Evolutionary conservation across 2,113 vertebrate species (phyloP), one percentile per base, ranked within the genome.

Genomic region (Micronisus gabar): DNA sequence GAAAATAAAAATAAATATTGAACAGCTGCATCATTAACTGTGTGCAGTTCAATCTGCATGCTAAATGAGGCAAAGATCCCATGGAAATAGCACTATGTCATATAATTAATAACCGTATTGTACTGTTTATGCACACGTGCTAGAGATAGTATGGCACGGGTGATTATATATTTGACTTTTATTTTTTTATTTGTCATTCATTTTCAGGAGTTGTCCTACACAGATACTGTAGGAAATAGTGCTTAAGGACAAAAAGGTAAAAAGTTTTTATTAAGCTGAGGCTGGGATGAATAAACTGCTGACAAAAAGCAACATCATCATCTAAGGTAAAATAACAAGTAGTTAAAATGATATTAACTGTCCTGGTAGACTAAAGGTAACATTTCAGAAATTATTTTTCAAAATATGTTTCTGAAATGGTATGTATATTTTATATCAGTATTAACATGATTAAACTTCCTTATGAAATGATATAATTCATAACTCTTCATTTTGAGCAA

Each of bases 1-100:
- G 40, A 88, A 93, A 88, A 91, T 91, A 88, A 86, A 93, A 96
- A 88, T 82, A 95, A 93, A 91, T 86, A 93, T 62, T 82, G 56
- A 96, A 89, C 85, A 86, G 67, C 81, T 91, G 76, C 56, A 75
- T 83, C 91, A 89, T 95, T 91, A 88, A 62, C 66, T 56, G 72
- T 68, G 50, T 66, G 67, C 67, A 61, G 10, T 71, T 91, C 66
- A 71, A 88, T 86, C 72, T 91, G 30, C 56, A 86, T 71, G 72
- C 15, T 86, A 86, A 96, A 91, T 96, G 81, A 91, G 67, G 81
- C 81, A 91, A 84, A 79, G 72, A 88, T 95, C 88, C 81, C 81
- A 58, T 48, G 76, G 81, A 96, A 95, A 75, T 89, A 70, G 71
- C 18, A 56, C 29, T 58, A 15, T 38, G 47, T 52, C 43, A 75